A percentile compares a stretch with the other conserved stretches of the same genome.
These are phyloP conservation scores for Mareca strepera DNA, from an alignment of 2,797 vertebrate genomes.

Conservation along the genomic window DNA sequence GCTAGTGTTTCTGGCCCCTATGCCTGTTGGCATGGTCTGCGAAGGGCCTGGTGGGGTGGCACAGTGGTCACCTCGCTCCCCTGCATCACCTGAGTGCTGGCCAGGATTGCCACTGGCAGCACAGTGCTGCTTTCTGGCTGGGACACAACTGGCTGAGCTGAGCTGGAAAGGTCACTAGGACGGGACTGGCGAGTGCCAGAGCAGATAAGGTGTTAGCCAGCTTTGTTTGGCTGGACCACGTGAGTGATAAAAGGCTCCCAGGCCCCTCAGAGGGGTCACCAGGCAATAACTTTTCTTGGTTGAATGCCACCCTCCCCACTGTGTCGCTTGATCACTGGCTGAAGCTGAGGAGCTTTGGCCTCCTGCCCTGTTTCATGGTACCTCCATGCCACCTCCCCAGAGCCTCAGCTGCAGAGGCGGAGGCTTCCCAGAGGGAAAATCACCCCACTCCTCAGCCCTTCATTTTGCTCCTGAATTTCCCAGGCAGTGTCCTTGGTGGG, in stretches of 20 bases:
- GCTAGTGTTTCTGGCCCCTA: neutral
- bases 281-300: neutral
- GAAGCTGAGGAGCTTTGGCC: neutral
- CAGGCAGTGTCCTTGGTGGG: neutral
- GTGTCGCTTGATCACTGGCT: neutral
- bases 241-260: conserved; percentile 17
- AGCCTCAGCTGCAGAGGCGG: neutral
- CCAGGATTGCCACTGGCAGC: neutral
- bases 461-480: neutral
- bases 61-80: neutral
- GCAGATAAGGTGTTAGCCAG: neutral
- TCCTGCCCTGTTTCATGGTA: neutral
- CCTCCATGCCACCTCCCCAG: neutral
- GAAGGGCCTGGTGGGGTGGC: neutral
- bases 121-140: accelerated
- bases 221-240: neutral
- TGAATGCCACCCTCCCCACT: neutral
- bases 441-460: neutral
- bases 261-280: neutral
- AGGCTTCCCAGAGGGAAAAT: neutral
- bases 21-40: neutral
- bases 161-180: neutral
- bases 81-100: neutral
- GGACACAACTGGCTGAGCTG: neutral
- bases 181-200: neutral